Evolutionary conservation across 2,888 invertebrate species (phyloP).

Genomic region (Agonopterix alstromeriana): DNA sequence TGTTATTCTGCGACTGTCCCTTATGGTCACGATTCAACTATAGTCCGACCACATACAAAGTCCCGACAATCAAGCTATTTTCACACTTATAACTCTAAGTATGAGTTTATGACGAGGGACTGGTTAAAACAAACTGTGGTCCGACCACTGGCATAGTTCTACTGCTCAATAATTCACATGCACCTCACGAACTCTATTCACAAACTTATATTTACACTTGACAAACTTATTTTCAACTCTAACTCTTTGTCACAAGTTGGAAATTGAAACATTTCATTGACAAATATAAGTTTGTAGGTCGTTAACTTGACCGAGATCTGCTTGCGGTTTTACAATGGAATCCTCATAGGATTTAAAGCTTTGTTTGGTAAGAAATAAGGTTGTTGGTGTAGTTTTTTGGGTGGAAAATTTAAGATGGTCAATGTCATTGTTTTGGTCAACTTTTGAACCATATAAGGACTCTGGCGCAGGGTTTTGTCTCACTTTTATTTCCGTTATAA

Average conservation of each 20-base stretch:
- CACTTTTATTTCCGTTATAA: slow-evolving; percentile 22
- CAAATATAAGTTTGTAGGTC: slow-evolving; percentile 8
- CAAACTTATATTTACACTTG: slow-evolving; percentile 18
- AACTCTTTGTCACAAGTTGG: background rate
- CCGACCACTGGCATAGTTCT: slow-evolving; percentile 1
- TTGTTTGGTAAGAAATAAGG: slow-evolving; percentile 12
- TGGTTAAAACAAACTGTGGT: slow-evolving; percentile 1
- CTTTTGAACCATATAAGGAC: slow-evolving; percentile 45
- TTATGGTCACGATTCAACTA: slow-evolving; percentile 36
- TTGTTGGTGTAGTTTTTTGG: slow-evolving; percentile 6
- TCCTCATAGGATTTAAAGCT: slow-evolving; percentile 16
- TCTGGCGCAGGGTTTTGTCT: background rate
- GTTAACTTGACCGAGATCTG: slow-evolving; percentile 6
- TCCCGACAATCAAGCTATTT: too few relatives aligned
- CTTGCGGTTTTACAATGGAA: slow-evolving; percentile 4
- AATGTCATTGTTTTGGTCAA: slow-evolving; percentile 38
- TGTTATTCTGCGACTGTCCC: slow-evolving; percentile 41
- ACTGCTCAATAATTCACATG: slow-evolving; percentile 36
- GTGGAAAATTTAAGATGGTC: slow-evolving; percentile 15
- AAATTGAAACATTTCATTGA: background rate
- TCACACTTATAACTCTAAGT: too few relatives aligned
- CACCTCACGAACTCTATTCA: slow-evolving; percentile 28
- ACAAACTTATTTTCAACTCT: background rate
- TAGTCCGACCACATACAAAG: too few relatives aligned
- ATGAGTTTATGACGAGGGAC: too few relatives aligned